These are phyloP conservation scores for Lagopus leucura DNA, from an alignment of 2,113 vertebrate species.

Conservation along the genomic window DNA sequence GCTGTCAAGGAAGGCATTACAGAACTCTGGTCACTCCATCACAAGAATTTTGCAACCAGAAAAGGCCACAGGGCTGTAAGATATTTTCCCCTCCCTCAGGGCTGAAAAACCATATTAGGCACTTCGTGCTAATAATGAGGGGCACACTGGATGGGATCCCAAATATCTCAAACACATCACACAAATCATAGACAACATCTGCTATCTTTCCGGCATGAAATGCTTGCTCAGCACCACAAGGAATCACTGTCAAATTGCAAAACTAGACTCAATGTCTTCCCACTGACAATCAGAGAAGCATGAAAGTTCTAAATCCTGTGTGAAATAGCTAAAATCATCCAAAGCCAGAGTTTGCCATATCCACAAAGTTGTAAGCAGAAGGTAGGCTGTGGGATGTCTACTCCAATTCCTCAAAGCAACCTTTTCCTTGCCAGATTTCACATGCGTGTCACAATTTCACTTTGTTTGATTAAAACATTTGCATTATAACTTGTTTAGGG, in stretches of 20 bases:
- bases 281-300: neutral
- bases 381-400: neutral
- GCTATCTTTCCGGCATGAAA: neutral
- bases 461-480: constrained; percentile 45
- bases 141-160: neutral
- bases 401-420: neutral
- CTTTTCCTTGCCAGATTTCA: neutral
- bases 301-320: neutral
- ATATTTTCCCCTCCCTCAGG: neutral
- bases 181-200: neutral
- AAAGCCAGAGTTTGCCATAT: neutral
- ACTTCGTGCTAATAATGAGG: neutral
- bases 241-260: neutral
- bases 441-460: neutral
- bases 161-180: neutral
- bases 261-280: neutral
- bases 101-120: neutral
- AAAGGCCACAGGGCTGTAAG: neutral
- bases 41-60: neutral
- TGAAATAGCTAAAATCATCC: neutral
- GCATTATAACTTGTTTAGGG: constrained; percentile 54
- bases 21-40: neutral
- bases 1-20: neutral
- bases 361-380: neutral
- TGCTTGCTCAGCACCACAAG: neutral